These are phyloP conservation scores for Papio anubis DNA, from an alignment of 2,113 vertebrate genomes.

Conservation along the genomic window DNA sequence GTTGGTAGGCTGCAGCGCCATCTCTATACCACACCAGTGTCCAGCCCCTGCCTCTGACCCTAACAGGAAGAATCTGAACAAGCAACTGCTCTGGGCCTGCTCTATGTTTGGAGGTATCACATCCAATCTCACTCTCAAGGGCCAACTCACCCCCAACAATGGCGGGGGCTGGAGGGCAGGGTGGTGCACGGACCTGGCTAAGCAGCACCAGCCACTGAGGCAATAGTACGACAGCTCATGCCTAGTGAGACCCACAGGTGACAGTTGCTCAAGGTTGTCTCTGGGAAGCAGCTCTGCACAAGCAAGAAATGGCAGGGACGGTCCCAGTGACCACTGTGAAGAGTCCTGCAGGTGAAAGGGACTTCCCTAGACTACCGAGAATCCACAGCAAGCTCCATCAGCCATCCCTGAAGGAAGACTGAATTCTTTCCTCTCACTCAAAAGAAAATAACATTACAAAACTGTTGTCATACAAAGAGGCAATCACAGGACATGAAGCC, in stretches of 20 bases:
- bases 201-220: neutral
- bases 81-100: neutral
- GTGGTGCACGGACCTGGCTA: neutral
- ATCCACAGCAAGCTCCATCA: fast-evolving
- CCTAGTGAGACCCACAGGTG: neutral
- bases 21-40: neutral
- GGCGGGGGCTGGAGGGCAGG: neutral
- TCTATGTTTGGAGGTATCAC: too few species aligned
- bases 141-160: neutral
- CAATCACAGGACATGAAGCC: neutral
- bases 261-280: neutral
- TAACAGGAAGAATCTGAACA: neutral
- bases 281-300: neutral
- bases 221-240: fast-evolving
- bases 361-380: neutral
- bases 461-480: neutral
- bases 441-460: neutral
- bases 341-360: neutral
- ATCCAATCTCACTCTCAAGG: neutral
- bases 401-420: neutral
- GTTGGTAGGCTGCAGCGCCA: fast-evolving
- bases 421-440: neutral
- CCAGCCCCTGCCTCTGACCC: neutral
- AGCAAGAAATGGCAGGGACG: neutral
- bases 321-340: fast-evolving